Conservation (phyloP, 1,140 invertebrate species). For the Lysiphlebus fabarum region DNA sequence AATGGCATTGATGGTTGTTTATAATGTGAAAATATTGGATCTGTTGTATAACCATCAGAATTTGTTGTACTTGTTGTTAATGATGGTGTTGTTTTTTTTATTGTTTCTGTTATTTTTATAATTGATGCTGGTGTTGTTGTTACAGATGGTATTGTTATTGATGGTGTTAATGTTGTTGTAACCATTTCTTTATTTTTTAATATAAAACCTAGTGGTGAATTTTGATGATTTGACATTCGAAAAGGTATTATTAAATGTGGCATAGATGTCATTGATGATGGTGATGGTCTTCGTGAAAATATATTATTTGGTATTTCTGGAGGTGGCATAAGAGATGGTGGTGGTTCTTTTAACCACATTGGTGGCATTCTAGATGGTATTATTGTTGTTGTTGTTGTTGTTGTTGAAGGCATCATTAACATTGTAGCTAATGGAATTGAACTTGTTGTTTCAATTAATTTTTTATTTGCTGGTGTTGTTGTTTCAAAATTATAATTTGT, state of each 20-base stretch:
- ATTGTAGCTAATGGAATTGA: not conserved
- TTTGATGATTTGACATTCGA: not conserved
- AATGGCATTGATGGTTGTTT: conserved; percentile 65
- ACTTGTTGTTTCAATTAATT: not conserved
- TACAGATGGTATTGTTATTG: conserved; percentile 33
- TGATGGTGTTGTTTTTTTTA: conserved; percentile 30
- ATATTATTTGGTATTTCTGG: not conserved
- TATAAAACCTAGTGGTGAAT: conserved; percentile 24
- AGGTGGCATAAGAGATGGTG: conserved; percentile 1
- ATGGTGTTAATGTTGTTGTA: conserved; percentile 34
- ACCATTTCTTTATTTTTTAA: conserved; percentile 30
- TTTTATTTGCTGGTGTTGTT: conserved; percentile 1
- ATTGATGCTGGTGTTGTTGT: conserved; percentile 49
- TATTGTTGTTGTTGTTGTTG: conserved; percentile 7
- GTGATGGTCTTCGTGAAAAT: not conserved
- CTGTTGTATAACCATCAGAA: conserved; percentile 50
- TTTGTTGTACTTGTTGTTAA: conserved; percentile 34
- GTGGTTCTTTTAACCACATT: conserved; percentile 1
- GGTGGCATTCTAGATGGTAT: not conserved
- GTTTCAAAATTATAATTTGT: conserved; percentile 31
- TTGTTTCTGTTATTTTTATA: conserved; percentile 29
- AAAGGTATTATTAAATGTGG: too few species aligned
- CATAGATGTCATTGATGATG: not conserved
- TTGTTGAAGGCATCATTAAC: conserved; percentile 3
- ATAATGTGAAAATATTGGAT: conserved; percentile 61